Evolutionary conservation across 2,113 vertebrate species (phyloP), one percentile per base, ranked within the genome.

Genomic region (Taxidea taxus): DNA sequence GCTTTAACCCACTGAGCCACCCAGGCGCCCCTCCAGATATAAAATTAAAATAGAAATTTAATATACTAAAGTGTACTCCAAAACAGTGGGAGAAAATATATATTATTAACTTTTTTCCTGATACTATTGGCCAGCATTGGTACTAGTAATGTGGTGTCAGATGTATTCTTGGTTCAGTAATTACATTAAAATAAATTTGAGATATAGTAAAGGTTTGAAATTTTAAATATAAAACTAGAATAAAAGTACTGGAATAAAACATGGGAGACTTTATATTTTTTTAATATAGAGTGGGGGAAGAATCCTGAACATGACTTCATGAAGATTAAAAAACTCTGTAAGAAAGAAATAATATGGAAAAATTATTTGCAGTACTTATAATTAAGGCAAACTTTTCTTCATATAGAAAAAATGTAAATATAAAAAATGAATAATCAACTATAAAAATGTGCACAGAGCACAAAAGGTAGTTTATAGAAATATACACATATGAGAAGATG

Each of bases 141-240:
- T 74, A 64, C 29, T 70, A 70, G 42, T 60, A 74, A 62, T 64
- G 70, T 58, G 15, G n/a, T 6, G 25, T 86, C 23, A 31, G 29
- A 7, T 11, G 2, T 62, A 47, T 29, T 62, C 23, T 80, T 93
- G 42, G 34, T 78, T 96, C 80, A 96, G 34, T 84, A 93, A 16
- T 84, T 93, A 77, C 37, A 64, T 23, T 82, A 82, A 92, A 89
- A 89, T 77, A 89, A 56, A 84, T 58, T 92, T 77, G 39, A 88
- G 31, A 66, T 47, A 7, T 18, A 68, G 56, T 64, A 75, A 88
- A 83, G 11, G 47, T 66, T 66, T 82, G 56, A 37, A 82, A 66
- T 37, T 66, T 39, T 89, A 89, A 85, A 72, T 90, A 31, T 60
- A 51, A 93, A 93, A 70, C 51, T 42, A 85, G 8, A n/a, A 31